Evolutionary conservation across 1,140 invertebrate species (phyloP).

Genomic region (Pseudomyrmex flavicornis): DNA sequence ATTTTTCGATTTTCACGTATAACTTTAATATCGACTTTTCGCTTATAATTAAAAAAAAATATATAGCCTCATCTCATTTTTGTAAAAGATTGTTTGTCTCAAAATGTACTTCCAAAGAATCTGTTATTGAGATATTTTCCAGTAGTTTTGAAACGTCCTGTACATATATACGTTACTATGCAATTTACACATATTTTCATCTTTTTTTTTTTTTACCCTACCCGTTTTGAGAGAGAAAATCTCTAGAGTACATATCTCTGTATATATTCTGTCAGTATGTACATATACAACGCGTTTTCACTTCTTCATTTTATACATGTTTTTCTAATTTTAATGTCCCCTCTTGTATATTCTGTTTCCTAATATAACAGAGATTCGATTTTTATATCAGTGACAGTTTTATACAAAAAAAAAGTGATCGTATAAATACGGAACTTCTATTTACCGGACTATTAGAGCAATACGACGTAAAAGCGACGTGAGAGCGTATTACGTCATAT

Average conservation of each 20-base stretch:
- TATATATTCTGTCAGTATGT: conserved; percentile 58
- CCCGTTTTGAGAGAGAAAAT: conserved; percentile 60
- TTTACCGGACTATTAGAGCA: background rate
- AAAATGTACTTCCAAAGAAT: too few species aligned
- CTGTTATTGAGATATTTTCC: too few species aligned
- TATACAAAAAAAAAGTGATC: background rate
- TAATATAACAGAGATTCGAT: too few species aligned
- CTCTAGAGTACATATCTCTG: conserved; percentile 39
- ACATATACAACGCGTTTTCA: conserved; percentile 38
- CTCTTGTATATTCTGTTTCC: too few species aligned
- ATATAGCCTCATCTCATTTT: too few species aligned
- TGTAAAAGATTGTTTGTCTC: too few species aligned
- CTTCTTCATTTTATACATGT: background rate
- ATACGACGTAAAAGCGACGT: background rate
- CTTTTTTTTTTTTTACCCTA: conserved; percentile 69
- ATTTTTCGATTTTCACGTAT: too few species aligned
- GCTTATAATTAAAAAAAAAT: too few species aligned
- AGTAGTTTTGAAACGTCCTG: background rate
- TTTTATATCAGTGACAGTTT: background rate
- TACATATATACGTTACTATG: conserved; percentile 66
- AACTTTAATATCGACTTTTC: too few species aligned
- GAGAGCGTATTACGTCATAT: conserved; percentile 15
- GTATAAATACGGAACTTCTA: conserved; percentile 7
- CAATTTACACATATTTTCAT: conserved; percentile 81
- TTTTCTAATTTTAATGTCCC: too few species aligned